A percentile compares a stretch with the other conserved stretches of the same genome.
Conservation (phyloP, 2,113 vertebrate species). For the Taxidea taxus region DNA sequence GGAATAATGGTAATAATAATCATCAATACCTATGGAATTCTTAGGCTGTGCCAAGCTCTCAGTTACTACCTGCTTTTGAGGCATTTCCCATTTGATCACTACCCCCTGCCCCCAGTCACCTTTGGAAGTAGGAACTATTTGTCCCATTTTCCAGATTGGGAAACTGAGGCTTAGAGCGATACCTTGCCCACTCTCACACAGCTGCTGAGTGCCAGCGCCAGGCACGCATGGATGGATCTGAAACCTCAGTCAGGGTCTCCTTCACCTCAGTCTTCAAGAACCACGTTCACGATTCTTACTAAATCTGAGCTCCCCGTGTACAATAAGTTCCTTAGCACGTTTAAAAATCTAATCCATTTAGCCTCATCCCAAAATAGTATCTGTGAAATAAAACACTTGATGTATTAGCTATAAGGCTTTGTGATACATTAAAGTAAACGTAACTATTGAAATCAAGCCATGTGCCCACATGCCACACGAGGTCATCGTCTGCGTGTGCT, state of each 20-base stretch:
- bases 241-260: fast-evolving
- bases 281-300: neutral
- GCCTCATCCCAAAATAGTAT: neutral
- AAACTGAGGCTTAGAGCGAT: neutral
- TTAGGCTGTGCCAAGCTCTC: neutral
- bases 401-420: neutral
- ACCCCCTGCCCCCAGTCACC: neutral
- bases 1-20: neutral
- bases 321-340: neutral
- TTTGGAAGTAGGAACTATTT: neutral
- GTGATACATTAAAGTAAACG: neutral
- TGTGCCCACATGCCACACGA: neutral
- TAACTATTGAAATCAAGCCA: neutral
- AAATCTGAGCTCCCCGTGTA: neutral
- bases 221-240: neutral
- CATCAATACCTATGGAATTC: neutral
- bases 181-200: neutral
- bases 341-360: neutral
- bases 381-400: neutral
- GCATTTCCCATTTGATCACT: neutral
- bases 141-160: neutral
- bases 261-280: neutral
- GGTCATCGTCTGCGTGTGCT: neutral
- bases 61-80: neutral
- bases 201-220: neutral